These are phyloP conservation scores for Apistogramma diplotaenia DNA, from an alignment of 2,113 vertebrate species.

Conservation along the genomic window DNA sequence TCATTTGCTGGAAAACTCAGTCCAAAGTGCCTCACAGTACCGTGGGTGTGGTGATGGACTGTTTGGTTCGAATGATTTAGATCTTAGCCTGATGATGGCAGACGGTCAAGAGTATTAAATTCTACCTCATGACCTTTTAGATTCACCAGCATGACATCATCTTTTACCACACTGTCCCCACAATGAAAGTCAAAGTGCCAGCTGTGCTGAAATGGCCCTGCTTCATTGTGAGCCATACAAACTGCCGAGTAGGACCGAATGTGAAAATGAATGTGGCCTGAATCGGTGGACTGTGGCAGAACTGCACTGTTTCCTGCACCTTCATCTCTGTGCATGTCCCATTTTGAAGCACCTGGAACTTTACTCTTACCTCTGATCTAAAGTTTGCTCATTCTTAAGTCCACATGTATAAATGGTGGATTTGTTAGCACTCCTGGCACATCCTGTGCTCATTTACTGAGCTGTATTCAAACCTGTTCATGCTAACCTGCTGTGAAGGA, in stretches of 20 bases:
- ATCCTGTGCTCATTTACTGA: background rate
- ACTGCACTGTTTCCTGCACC: background rate
- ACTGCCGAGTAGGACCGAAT: slow-evolving; percentile 64
- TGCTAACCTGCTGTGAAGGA: background rate
- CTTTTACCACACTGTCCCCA: slow-evolving; percentile 46
- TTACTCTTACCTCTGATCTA: background rate
- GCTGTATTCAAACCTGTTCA: background rate
- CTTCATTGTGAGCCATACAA: slow-evolving; percentile 62
- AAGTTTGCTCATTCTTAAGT: background rate
- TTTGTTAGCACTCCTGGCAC: background rate
- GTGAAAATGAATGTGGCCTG: slow-evolving; percentile 42
- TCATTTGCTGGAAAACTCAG: background rate
- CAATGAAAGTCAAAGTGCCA: slow-evolving; percentile 60
- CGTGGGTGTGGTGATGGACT: background rate
- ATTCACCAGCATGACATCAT: slow-evolving; percentile 64
- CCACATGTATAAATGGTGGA: background rate
- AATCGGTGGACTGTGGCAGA: slow-evolving; percentile 16
- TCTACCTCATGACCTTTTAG: slow-evolving; percentile 55
- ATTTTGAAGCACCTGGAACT: background rate
- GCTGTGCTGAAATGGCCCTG: slow-evolving; percentile 61
- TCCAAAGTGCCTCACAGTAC: background rate
- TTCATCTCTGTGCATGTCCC: background rate
- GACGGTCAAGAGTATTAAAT: slow-evolving; percentile 35
- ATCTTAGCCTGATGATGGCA: slow-evolving; percentile 8
- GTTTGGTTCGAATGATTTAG: background rate